Evolutionary conservation across 2,113 vertebrate genomes (phyloP).

Genomic region (Rhodinocichla rosea): DNA sequence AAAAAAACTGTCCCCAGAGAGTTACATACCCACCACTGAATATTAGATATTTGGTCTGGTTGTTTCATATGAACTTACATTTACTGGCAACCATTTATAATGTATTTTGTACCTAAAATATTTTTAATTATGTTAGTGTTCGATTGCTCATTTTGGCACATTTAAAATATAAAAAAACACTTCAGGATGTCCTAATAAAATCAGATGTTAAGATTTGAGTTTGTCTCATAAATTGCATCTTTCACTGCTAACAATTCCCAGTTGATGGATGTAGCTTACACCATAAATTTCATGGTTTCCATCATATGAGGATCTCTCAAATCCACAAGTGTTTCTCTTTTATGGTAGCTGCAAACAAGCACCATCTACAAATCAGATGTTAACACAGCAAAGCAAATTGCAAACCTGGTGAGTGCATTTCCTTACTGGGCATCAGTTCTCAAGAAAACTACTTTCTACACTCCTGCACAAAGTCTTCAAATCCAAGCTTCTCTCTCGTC

Average conservation of each 20-base stretch:
- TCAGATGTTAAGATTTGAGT: not conserved
- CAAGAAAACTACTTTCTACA: conserved; percentile 7
- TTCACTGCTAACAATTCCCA: not conserved
- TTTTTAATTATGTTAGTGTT: not conserved
- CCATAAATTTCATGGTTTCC: not conserved
- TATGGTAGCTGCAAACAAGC: not conserved
- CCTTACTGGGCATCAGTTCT: not conserved
- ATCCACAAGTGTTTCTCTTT: not conserved
- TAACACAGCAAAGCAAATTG: not conserved
- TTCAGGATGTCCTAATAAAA: not conserved
- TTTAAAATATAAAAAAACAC: not conserved
- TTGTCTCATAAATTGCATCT: conserved; percentile 1
- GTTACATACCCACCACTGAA: not conserved
- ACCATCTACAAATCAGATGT: not conserved
- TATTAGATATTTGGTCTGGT: not conserved
- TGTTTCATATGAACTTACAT: not conserved
- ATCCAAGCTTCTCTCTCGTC: not conserved
- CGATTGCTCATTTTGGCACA: not conserved
- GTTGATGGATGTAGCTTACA: not conserved
- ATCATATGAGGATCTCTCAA: not conserved
- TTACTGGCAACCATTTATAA: not conserved
- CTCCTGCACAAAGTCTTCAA: not conserved
- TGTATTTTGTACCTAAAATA: not conserved
- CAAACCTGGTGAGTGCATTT: not conserved
- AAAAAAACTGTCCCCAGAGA: not conserved